A percentile compares a stretch with the other conserved stretches of the same genome.
Conservation (phyloP, 2,888 invertebrate genomes). For the Hydrotaea diabolus region DNA sequence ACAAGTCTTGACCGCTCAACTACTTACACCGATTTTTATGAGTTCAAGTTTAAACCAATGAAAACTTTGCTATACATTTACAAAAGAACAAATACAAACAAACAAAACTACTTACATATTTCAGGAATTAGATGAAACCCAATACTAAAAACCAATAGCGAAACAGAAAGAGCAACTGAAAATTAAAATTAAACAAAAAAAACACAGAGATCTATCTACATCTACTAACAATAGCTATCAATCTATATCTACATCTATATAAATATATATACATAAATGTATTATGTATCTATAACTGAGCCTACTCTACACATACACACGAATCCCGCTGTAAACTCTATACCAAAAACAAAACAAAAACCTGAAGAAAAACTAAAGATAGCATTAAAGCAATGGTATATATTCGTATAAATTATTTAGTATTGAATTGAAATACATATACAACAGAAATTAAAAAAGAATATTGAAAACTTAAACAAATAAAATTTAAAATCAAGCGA, state of each 20-base stretch:
- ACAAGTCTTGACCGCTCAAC: conserved; percentile 16
- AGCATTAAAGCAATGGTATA: background rate
- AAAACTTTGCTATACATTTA: conserved; percentile 64
- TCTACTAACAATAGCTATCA: background rate
- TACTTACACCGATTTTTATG: conserved; percentile 27
- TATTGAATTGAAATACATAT: conserved; percentile 5
- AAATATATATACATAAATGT: too few species aligned
- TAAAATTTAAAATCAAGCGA: background rate
- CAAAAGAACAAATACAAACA: conserved; percentile 41
- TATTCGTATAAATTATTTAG: conserved; percentile 12
- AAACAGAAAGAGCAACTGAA: background rate
- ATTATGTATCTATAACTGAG: conserved; percentile 10
- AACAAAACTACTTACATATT: conserved; percentile 47
- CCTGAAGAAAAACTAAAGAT: conserved; percentile 19
- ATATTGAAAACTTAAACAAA: background rate
- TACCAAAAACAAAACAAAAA: conserved; percentile 33
- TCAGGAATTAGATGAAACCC: conserved; percentile 58
- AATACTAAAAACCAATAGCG: conserved; percentile 33
- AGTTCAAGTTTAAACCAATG: conserved; percentile 22
- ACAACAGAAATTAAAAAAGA: background rate
- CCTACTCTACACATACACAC: conserved; percentile 16
- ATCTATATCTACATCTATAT: too few species aligned
- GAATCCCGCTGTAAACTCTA: background rate
- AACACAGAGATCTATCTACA: conserved; percentile 34
- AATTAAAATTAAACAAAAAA: too few species aligned